Base-by-base conservation (phyloP, 1,140 invertebrate genomes). In the Eriocheir sinensis region DNA sequence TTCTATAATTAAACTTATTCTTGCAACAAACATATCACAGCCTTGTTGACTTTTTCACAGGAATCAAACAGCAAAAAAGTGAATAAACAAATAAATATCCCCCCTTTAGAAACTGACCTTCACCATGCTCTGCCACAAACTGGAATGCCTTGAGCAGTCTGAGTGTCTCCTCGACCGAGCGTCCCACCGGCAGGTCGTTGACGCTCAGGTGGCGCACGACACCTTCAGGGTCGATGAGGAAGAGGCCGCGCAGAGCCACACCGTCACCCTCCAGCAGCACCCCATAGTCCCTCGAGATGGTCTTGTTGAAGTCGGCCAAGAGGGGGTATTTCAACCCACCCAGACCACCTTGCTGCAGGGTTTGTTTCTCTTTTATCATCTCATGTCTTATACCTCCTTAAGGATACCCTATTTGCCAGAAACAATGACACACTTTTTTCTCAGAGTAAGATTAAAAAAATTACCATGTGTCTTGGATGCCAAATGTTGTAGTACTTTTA, bases 301-400 rank as follows among this genome's bases (percentile, higher is more conserved):
- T 97, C 97, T 99, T 99, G 93, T 98, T 98, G 96, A 99, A 98
- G 97, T 99, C 99, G 38, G 99, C 98, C 17, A 99, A 97, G 34
- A 99, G 97, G n/a, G 99, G 99, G 96, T 99, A 99, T 36, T 98
- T 98, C 91, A 99, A 96, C 95, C 98, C 97, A 44, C 99, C 99
- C 72, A 99, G 97, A n/a, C 99, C 99, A 94, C 99, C 99, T 97
- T 98, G 97, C 97, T 98, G 96, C 4, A 44, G 17, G 34, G n/a
- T n/a, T n/a, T n/a, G n/a, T n/a, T n/a, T n/a, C n/a, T n/a, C n/a
- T n/a, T n/a, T 81, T 8, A 0, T 79, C 72, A 79, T 79, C 72
- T 30, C 30, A 79, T 79, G 72, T 17, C 30, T 79, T 79, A 79
- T 27, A 79, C 30, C 30, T 79, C 21, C 30, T 30, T 79, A 17